These are phyloP conservation scores for Alcedo quadribrachys DNA, from an alignment of 2,797 vertebrate genomes.

Conservation along the genomic window DNA sequence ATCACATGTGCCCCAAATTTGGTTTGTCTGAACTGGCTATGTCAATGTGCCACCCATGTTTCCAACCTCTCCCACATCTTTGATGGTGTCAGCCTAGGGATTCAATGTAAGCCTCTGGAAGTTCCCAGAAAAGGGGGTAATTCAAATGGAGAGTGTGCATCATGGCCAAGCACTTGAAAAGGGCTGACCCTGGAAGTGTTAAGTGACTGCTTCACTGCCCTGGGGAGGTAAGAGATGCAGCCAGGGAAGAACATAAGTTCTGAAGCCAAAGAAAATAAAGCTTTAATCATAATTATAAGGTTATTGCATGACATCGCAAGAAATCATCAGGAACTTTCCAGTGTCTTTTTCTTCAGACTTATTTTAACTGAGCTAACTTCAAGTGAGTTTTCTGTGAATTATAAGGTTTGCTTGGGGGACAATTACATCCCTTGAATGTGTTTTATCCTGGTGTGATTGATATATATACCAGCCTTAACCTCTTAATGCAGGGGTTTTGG, in stretches of 20 bases:
- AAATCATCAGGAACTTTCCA: neutral
- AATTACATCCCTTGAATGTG: conserved; percentile 15
- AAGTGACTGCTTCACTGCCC: neutral
- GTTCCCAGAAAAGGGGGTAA: neutral
- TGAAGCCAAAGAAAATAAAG: conserved; percentile 25
- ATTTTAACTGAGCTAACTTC: conserved; percentile 11
- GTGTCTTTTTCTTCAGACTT: neutral
- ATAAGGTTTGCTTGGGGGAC: neutral
- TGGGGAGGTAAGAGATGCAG: neutral
- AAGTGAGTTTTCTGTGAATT: conserved; percentile 26
- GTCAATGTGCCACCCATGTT: neutral
- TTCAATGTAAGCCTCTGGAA: neutral
- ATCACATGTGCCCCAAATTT: neutral
- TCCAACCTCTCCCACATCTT: neutral
- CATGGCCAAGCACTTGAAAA: neutral
- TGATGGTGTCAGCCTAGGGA: neutral
- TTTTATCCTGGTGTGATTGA: neutral
- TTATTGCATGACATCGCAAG: neutral
- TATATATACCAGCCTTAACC: neutral
- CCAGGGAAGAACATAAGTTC: neutral
- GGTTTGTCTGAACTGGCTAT: accelerated
- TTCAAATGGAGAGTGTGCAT: neutral
- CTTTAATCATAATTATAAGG: conserved; percentile 7
- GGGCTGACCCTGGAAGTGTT: neutral
- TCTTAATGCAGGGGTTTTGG: neutral